Evolutionary conservation across 2,888 invertebrate genomes (phyloP).

Genomic region (Drosophila phalerata): DNA sequence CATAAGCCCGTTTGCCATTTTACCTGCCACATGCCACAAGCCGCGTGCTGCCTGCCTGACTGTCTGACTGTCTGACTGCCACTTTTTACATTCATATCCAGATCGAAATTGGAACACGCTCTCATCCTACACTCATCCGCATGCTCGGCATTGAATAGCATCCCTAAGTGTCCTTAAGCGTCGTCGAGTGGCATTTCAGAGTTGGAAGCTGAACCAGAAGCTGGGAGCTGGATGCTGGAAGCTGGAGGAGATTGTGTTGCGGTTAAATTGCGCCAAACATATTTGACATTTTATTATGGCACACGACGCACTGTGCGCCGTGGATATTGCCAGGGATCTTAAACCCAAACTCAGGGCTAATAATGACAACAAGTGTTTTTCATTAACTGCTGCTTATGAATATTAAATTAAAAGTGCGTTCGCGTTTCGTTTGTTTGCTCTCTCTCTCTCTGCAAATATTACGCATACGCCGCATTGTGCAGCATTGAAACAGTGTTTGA

Average conservation of each 20-base stretch:
- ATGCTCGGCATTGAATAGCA: constrained; percentile 61
- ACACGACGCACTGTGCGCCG: constrained; percentile 31
- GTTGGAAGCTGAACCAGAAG: constrained; percentile 7
- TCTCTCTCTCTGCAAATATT: constrained; percentile 34
- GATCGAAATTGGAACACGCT: constrained; percentile 28
- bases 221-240: neutral
- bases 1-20: constrained; percentile 60
- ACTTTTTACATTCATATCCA: constrained; percentile 24
- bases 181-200: constrained; percentile 65
- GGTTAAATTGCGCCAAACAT: constrained; percentile 80
- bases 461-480: constrained; percentile 49
- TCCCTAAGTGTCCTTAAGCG: constrained; percentile 75
- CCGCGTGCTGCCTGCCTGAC: constrained; percentile 12
- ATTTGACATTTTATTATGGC: constrained; percentile 79
- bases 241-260: constrained; percentile 65
- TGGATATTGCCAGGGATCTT: constrained; percentile 32
- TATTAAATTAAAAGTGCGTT: constrained; percentile 73
- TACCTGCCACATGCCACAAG: constrained; percentile 54
- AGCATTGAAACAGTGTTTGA: constrained; percentile 19
- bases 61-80: neutral
- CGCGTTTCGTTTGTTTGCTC: constrained; percentile 26
- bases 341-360: constrained; percentile 13
- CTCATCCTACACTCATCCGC: constrained; percentile 50
- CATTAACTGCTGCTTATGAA: constrained; percentile 78
- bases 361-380: constrained; percentile 73